phyloP scores from a whole-genome alignment of 2,113 vertebrate species.

The Ammodytes dubius region DNA sequence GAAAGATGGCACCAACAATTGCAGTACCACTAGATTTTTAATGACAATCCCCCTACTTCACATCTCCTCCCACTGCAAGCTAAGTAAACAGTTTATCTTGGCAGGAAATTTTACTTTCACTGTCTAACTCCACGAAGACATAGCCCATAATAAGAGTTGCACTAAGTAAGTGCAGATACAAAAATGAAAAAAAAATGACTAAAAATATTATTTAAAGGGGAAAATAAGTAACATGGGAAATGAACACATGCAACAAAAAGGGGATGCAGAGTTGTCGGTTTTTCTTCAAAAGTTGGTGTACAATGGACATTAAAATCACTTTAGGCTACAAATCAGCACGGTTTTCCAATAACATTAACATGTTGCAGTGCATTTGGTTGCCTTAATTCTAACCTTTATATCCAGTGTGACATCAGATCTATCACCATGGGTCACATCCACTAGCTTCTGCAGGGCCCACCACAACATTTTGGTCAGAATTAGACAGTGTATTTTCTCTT shows the following conservation, averaged over 20 bases:
- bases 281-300: neutral
- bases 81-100: too few relatives aligned
- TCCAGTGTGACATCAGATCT: neutral
- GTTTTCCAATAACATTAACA: neutral
- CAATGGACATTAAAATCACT: conserved; percentile 23
- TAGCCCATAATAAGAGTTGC: neutral
- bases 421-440: neutral
- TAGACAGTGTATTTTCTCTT: neutral
- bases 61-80: neutral
- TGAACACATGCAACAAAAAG: neutral
- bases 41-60: neutral
- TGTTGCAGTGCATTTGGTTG: neutral
- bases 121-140: neutral
- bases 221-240: neutral
- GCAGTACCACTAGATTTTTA: neutral
- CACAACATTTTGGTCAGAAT: neutral
- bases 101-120: neutral
- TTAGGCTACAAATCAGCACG: neutral
- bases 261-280: neutral
- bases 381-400: neutral
- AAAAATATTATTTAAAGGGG: neutral
- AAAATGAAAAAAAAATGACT: neutral
- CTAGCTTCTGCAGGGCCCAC: neutral
- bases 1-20: neutral
- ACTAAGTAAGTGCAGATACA: neutral